Percentiles rank a stretch among this genome's conserved stretches.
phyloP scores from a whole-genome alignment of 2,888 invertebrate genomes.

The Drosophila eohydei region DNA sequence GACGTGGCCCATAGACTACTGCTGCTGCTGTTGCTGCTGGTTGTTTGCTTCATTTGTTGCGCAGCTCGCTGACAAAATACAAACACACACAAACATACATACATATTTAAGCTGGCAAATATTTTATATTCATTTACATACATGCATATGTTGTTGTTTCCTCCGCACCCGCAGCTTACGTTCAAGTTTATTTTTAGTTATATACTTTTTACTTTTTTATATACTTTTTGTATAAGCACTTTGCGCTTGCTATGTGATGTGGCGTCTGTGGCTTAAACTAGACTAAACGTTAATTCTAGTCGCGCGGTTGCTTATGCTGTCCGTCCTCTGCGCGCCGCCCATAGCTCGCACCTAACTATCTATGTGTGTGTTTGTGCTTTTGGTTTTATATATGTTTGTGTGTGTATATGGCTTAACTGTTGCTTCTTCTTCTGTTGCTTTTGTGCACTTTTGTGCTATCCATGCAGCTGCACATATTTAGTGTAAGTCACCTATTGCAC shows the following conservation, averaged over 20 bases:
- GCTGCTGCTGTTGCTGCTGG: constrained; percentile 4
- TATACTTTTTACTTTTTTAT: constrained; percentile 1
- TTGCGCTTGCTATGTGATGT: constrained; percentile 48
- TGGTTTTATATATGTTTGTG: constrained; percentile 4
- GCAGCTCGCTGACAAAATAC: constrained; percentile 19
- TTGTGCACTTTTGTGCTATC: constrained; percentile 4
- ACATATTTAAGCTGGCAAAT: constrained; percentile 13
- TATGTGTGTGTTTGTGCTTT: neutral
- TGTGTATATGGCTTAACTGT: constrained; percentile 50
- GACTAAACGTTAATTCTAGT: constrained; percentile 75
- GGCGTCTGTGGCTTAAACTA: constrained; percentile 72
- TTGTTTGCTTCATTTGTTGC: constrained; percentile 41
- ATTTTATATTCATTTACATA: constrained; percentile 26
- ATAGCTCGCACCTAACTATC: constrained; percentile 35
- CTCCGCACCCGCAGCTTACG: constrained; percentile 14
- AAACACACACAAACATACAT: constrained; percentile 14
- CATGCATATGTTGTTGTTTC: constrained; percentile 32
- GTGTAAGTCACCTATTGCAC: constrained; percentile 2
- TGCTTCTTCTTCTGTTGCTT: constrained; percentile 60
- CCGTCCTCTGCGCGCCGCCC: constrained; percentile 40
- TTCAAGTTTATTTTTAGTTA: constrained; percentile 15
- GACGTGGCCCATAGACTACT: constrained; percentile 47
- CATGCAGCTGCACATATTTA: constrained; percentile 19
- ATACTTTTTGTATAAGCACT: neutral
- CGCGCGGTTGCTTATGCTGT: constrained; percentile 34